Evolutionary conservation across 2,797 vertebrate species (phyloP).

Genomic region (Ptychobarbus kaznakovi): DNA sequence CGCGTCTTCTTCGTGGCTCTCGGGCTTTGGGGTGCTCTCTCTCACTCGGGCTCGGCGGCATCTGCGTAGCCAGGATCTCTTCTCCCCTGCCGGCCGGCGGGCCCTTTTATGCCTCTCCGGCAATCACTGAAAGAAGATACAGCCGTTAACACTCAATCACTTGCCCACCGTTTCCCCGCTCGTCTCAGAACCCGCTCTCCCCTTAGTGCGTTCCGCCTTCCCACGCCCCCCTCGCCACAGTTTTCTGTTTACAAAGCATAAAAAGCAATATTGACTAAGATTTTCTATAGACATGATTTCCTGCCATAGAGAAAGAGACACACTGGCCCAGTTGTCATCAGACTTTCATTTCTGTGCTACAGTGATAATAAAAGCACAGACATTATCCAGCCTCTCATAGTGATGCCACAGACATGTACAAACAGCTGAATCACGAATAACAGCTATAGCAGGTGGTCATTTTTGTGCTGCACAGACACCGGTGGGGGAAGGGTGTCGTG

Average conservation of each 20-base stretch:
- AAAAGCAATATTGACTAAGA: not conserved
- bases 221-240: too few relatives aligned
- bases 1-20: too few relatives aligned
- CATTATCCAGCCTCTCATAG: conserved; percentile 11
- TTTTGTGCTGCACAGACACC: conserved; percentile 15
- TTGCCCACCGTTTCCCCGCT: too few relatives aligned
- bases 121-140: too few relatives aligned
- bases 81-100: too few relatives aligned
- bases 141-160: too few relatives aligned
- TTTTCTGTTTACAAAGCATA: not conserved
- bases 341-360: conserved; percentile 42
- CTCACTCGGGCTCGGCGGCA: too few relatives aligned
- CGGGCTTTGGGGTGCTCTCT: too few relatives aligned
- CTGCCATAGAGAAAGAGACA: conserved; percentile 21
- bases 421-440: conserved; percentile 35
- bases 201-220: too few relatives aligned
- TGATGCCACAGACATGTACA: conserved; percentile 2
- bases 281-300: not conserved
- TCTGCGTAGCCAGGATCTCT: too few relatives aligned
- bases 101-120: too few relatives aligned
- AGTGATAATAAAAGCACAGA: conserved; percentile 11
- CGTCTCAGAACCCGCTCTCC: too few relatives aligned
- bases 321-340: not conserved
- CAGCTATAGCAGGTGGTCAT: conserved; percentile 20
- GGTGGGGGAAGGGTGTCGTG: conserved; percentile 4